phyloP scores from a whole-genome alignment of 2,888 invertebrate species.

The Beris morrisii region DNA sequence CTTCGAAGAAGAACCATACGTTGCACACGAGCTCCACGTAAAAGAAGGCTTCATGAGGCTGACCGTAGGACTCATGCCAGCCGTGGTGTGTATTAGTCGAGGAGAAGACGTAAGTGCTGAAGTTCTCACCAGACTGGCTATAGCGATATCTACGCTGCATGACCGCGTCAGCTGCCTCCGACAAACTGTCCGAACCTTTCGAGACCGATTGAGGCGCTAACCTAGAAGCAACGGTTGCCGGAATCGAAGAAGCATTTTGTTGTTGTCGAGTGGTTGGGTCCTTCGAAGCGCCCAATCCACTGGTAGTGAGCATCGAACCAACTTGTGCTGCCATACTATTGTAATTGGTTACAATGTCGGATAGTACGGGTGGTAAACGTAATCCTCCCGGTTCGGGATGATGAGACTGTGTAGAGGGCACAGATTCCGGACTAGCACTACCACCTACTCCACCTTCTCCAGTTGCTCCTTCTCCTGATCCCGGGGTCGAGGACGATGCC shows the following conservation, averaged over 20 bases:
- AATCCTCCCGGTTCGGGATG: not conserved
- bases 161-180: too few relatives aligned
- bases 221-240: not conserved
- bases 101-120: too few relatives aligned
- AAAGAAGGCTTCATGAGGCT: constrained; percentile 78
- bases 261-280: constrained; percentile 42
- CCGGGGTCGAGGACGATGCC: constrained; percentile 29
- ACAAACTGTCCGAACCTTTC: constrained; percentile 1
- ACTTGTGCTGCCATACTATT: not conserved
- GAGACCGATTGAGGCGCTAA: constrained; percentile 35
- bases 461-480: constrained; percentile 39
- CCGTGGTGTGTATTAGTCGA: too few relatives aligned
- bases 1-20: constrained; percentile 94
- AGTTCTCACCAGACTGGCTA: too few relatives aligned
- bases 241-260: not conserved
- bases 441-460: constrained; percentile 34
- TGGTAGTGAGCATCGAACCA: not conserved
- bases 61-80: constrained; percentile 61
- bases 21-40: constrained; percentile 93
- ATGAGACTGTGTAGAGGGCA: not conserved
- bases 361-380: not conserved
- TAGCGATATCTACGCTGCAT: too few relatives aligned
- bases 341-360: constrained; percentile 3
- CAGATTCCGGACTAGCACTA: not conserved
- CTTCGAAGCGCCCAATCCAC: constrained; percentile 40